Evolutionary conservation across 2,113 vertebrate genomes (phyloP), one percentile per base, ranked within the genome.

Genomic region (Eulacestoma nigropectus): DNA sequence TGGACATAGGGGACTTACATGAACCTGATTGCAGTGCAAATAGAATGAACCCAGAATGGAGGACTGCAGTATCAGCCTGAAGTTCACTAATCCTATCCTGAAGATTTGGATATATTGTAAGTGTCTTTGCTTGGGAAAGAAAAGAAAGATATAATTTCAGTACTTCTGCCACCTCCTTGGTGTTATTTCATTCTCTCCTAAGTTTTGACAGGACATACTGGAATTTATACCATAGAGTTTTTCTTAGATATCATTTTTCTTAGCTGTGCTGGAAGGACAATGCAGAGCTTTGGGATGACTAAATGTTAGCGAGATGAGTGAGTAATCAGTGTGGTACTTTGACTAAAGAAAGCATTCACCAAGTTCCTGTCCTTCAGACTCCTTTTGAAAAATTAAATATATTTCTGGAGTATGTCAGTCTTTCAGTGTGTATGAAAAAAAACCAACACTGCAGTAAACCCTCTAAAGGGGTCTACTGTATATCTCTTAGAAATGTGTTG

Each of bases 401-500:
- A 47, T 64, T 88, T 62, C 37, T 75, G 14, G 6, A 84, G 9
- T 77, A 17, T 44, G 12, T 39, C 52, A 73, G 33, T 29, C 50
- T 80, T 89, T 37, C 50, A 63, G 5, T 11, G 8, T n/a, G 10
- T 50, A 52, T 15, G 22, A 37, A n/a, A 56, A 59, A 68, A 81
- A 15, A 1, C 4, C 1, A 26, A 27, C 14, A 64, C 9, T 87
- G 7, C 20, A 53, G 12, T 35, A 78, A 52, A 49, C 17, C 1
- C 25, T 37, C 14, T 59, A 15, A 59, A 67, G 10, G 5, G 4
- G 17, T 57, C 32, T 70, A 16, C 15, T 44, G 2, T 22, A 7
- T 56, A 44, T 67, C 5, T 37, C 10, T 63, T 17, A 46, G 26
- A 63, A 39, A 37, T 1, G 1, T 3, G 0, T 41, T 13, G 13